Percentiles rank a stretch among this genome's conserved stretches.
phyloP scores from a whole-genome alignment of 2,797 vertebrate species.

The Gymnothorax reevesii region DNA sequence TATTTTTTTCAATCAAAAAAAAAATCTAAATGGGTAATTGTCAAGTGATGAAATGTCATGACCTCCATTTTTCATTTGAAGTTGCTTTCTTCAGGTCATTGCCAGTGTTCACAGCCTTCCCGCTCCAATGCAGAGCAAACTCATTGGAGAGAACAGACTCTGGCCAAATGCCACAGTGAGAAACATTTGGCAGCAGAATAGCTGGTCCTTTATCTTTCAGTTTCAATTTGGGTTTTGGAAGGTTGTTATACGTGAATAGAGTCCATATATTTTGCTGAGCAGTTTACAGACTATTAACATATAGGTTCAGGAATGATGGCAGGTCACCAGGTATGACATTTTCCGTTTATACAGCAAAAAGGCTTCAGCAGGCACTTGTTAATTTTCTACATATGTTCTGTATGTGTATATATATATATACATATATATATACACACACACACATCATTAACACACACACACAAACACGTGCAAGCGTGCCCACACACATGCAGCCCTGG shows the following conservation, averaged over 20 bases:
- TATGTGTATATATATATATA: too few relatives aligned
- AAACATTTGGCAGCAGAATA: not conserved
- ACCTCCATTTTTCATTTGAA: not conserved
- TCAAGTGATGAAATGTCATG: not conserved
- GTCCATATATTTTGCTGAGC: not conserved
- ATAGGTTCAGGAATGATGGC: not conserved
- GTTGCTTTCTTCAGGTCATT: not conserved
- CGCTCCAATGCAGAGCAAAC: not conserved
- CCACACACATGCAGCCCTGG: too few relatives aligned
- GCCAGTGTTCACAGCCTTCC: not conserved
- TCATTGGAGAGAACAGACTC: not conserved
- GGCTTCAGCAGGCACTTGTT: too few relatives aligned
- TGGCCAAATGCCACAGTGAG: not conserved
- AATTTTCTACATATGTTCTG: too few relatives aligned
- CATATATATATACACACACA: too few relatives aligned
- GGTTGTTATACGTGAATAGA: not conserved
- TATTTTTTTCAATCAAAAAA: not conserved
- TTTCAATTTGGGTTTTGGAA: not conserved
- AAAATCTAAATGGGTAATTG: not conserved
- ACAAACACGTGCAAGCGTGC: too few relatives aligned
- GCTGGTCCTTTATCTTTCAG: not conserved
- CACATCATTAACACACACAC: too few relatives aligned
- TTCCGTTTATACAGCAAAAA: not conserved
- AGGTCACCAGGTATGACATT: not conserved
- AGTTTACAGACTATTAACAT: not conserved